phyloP scores from a whole-genome alignment of 2,113 vertebrate genomes.

The Ranitomeya variabilis region DNA sequence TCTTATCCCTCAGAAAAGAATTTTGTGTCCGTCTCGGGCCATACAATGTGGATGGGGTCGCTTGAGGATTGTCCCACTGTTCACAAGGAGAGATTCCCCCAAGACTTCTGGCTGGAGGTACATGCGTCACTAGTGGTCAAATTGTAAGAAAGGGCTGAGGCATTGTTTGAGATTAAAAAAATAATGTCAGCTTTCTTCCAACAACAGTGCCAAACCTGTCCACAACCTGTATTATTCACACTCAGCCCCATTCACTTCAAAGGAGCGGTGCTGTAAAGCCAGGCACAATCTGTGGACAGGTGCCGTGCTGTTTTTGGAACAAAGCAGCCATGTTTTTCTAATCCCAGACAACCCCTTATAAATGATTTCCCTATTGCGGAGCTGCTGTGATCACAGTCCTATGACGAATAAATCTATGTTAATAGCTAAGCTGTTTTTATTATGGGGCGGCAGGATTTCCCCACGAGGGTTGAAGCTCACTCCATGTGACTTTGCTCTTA shows the following conservation, averaged over 20 bases:
- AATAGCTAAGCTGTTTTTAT: background rate
- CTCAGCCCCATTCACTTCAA: background rate
- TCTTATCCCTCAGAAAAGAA: conserved; percentile 1
- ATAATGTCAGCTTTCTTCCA: background rate
- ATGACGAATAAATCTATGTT: background rate
- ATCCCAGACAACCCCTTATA: background rate
- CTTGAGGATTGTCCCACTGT: conserved; percentile 49
- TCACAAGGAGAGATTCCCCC: conserved; percentile 50
- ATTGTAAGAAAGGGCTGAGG: too few relatives aligned
- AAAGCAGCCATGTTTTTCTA: background rate
- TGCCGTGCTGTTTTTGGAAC: background rate
- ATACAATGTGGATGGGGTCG: background rate
- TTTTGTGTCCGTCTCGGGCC: conserved; percentile 31
- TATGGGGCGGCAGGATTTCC: background rate
- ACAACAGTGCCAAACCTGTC: background rate
- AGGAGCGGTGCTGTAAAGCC: background rate
- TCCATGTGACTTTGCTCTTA: background rate
- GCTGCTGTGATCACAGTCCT: background rate
- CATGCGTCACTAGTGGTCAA: background rate
- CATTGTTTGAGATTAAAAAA: background rate
- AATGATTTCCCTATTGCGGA: background rate
- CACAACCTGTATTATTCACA: background rate
- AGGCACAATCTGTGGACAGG: background rate
- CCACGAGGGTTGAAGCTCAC: background rate
- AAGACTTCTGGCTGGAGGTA: conserved; percentile 55